A percentile compares a stretch with the other conserved stretches of the same genome.
These are phyloP conservation scores for Chrysochloris asiatica DNA, from an alignment of 2,113 vertebrate species.

Conservation along the genomic window DNA sequence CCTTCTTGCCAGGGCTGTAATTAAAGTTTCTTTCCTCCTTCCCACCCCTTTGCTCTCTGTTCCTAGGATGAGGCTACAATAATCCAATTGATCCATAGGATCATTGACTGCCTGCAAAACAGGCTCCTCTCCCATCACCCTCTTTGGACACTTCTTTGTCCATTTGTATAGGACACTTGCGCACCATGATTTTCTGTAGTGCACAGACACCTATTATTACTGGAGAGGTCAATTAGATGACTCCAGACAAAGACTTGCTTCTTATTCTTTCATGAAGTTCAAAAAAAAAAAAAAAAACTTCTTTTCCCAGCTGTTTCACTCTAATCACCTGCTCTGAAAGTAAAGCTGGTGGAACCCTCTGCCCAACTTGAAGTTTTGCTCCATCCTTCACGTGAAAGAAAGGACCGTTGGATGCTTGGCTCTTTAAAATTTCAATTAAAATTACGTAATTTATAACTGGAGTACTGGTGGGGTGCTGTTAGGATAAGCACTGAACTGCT, in stretches of 20 bases:
- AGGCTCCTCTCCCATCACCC: background rate
- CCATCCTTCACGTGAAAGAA: background rate
- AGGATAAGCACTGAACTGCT: too few relatives aligned
- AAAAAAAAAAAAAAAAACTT: too few relatives aligned
- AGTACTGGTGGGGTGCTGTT: too few relatives aligned
- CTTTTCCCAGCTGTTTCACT: background rate
- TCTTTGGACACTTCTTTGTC: background rate
- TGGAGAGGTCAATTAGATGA: background rate
- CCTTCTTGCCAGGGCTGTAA: background rate
- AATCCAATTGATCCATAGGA: background rate
- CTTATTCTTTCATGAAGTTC: background rate
- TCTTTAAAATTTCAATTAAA: background rate
- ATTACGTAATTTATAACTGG: background rate
- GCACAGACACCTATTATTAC: too few relatives aligned
- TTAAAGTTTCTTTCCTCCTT: background rate
- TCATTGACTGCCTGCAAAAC: background rate
- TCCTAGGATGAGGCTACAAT: accelerated
- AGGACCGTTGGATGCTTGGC: background rate
- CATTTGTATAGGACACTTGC: background rate
- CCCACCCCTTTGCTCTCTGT: background rate
- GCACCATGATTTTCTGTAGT: background rate
- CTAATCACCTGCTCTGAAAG: accelerated
- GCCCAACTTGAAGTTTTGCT: background rate
- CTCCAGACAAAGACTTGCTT: background rate
- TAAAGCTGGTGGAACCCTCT: background rate